A percentile compares a stretch with the other conserved stretches of the same genome.
Conservation (phyloP, 2,797 vertebrate species). For the Rousettus madagascariensis region DNA sequence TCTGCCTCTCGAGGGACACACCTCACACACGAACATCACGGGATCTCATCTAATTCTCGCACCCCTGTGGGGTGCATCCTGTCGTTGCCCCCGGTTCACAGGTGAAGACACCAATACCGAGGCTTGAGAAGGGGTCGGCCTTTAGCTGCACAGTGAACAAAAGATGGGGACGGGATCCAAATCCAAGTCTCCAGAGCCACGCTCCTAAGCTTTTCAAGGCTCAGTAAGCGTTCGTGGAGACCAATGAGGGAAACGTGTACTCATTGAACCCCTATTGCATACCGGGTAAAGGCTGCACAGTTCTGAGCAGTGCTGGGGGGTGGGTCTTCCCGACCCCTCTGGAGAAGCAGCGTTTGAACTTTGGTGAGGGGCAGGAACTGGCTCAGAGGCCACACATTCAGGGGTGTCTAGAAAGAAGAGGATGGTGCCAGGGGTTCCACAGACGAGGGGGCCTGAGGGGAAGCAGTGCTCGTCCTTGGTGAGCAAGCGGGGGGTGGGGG, state of each 20-base stretch:
- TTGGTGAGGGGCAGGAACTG: not conserved
- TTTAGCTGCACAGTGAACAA: not conserved
- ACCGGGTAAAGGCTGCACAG: not conserved
- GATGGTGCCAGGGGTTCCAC: not conserved
- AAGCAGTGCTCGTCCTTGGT: not conserved
- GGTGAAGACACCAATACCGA: not conserved
- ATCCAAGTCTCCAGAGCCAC: not conserved
- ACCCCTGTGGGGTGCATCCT: accelerated
- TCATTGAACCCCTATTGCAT: not conserved
- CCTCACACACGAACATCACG: accelerated
- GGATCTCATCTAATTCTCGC: not conserved
- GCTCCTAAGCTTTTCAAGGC: not conserved
- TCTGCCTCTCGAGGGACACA: accelerated
- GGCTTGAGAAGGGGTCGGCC: not conserved
- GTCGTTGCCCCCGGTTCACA: not conserved
- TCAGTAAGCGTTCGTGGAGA: not conserved
- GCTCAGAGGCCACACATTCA: not conserved
- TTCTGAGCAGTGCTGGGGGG: not conserved
- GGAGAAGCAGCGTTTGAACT: not conserved
- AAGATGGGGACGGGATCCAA: not conserved
- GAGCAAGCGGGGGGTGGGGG: not conserved
- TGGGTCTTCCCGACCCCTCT: not conserved
- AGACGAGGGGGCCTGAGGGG: not conserved
- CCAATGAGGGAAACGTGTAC: accelerated
- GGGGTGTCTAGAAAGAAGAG: not conserved